A percentile compares a stretch with the other conserved stretches of the same genome.
Conservation (phyloP, 2,888 invertebrate genomes). For the Machimus atricapillus region DNA sequence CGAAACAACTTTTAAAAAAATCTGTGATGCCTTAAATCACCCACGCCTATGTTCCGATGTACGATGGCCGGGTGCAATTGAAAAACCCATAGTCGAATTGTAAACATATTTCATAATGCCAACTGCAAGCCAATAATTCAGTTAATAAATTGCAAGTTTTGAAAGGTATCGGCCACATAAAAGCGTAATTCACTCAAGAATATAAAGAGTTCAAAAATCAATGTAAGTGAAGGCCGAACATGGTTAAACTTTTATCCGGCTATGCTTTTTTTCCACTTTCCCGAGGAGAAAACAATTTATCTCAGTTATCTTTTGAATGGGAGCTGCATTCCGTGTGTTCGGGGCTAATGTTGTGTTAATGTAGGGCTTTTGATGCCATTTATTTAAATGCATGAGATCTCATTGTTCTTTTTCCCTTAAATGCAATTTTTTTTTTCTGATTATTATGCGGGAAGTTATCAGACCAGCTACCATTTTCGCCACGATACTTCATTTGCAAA, state of each 20-base stretch:
- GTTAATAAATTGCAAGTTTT: background rate
- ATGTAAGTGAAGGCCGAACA: slow-evolving; percentile 13
- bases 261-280: slow-evolving; percentile 2
- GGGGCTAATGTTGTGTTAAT: slow-evolving; percentile 22
- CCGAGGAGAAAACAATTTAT: slow-evolving; percentile 8
- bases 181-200: background rate
- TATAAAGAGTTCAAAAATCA: slow-evolving; percentile 1
- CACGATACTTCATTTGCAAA: background rate
- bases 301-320: slow-evolving; percentile 18
- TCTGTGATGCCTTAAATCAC: background rate
- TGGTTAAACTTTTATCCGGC: slow-evolving; percentile 14
- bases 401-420: background rate
- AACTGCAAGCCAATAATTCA: background rate
- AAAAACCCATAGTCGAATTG: background rate
- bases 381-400: background rate
- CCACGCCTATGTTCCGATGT: background rate
- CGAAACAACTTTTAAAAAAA: background rate
- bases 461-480: background rate
- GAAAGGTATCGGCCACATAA: background rate
- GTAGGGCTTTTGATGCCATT: slow-evolving; percentile 3
- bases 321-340: background rate
- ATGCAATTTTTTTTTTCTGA: background rate
- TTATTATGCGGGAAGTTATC: background rate
- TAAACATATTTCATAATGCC: background rate
- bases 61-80: background rate